Percentiles rank a stretch among this genome's conserved stretches.
Evolutionary conservation across 2,888 invertebrate genomes (phyloP).

Genomic region (Harpalus rufipes): DNA sequence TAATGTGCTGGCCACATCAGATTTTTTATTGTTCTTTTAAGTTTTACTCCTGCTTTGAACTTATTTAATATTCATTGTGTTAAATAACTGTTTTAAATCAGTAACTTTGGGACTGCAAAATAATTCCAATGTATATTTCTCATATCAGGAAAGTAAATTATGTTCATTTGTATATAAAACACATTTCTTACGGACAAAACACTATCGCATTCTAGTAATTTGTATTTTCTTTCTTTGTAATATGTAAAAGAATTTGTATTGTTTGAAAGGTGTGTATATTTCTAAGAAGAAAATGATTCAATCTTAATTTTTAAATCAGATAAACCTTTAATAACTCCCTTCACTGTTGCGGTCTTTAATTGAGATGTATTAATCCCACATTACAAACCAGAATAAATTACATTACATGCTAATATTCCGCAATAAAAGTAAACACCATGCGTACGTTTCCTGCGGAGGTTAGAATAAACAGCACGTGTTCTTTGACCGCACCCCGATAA

Average conservation of each 20-base stretch:
- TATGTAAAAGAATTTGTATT: not conserved
- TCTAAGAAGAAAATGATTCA: not conserved
- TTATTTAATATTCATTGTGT: too few species aligned
- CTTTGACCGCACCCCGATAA: slow-evolving; percentile 14
- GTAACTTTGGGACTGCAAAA: too few species aligned
- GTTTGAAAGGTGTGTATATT: not conserved
- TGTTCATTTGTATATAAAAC: too few species aligned
- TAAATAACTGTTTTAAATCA: too few species aligned
- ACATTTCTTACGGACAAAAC: too few species aligned
- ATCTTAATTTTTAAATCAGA: slow-evolving; percentile 5
- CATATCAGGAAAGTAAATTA: too few species aligned
- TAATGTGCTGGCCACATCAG: too few species aligned
- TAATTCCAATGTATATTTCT: too few species aligned
- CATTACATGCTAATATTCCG: slow-evolving; percentile 18
- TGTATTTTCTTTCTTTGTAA: not conserved
- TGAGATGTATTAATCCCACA: slow-evolving; percentile 5
- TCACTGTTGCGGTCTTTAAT: slow-evolving; percentile 9
- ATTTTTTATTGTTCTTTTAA: too few species aligned
- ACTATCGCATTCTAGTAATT: not conserved
- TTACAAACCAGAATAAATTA: slow-evolving; percentile 22
- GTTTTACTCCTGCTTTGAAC: too few species aligned
- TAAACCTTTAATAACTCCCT: slow-evolving; percentile 13
- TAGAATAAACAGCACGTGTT: slow-evolving; percentile 23
- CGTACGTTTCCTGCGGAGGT: slow-evolving; percentile 9
- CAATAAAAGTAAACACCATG: slow-evolving; percentile 27